These are phyloP conservation scores for Hippocampus comes DNA, from an alignment of 2,113 vertebrate genomes.

Conservation along the genomic window DNA sequence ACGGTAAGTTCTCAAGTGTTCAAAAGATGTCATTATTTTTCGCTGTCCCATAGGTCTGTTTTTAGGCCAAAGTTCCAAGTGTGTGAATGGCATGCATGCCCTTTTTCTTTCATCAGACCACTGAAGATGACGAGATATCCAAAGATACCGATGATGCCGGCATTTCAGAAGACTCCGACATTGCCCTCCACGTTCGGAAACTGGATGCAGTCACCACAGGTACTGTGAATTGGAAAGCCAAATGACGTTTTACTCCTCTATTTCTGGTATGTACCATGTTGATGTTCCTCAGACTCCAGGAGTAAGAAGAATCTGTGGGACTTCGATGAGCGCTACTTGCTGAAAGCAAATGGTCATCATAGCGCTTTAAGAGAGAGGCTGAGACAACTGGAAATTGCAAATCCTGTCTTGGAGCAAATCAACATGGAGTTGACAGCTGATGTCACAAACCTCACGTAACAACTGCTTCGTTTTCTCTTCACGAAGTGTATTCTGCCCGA, in stretches of 20 bases:
- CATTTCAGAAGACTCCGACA: slow-evolving; percentile 77
- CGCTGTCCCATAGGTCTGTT: neutral
- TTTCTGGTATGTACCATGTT: neutral
- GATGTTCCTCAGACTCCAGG: slow-evolving; percentile 71
- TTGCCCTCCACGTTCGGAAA: slow-evolving; percentile 79
- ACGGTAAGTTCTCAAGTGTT: neutral
- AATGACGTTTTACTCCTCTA: neutral
- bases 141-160: slow-evolving; percentile 82
- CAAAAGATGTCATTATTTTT: neutral
- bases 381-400: slow-evolving; percentile 74
- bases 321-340: slow-evolving; percentile 80
- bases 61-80: neutral
- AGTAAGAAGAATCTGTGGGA: slow-evolving; percentile 81
- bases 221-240: slow-evolving; percentile 37
- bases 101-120: slow-evolving; percentile 37
- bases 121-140: slow-evolving; percentile 53
- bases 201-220: slow-evolving; percentile 76
- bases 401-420: slow-evolving; percentile 75
- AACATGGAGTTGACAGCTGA: slow-evolving; percentile 79
- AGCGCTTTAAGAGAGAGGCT: slow-evolving; percentile 72
- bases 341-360: slow-evolving; percentile 73
- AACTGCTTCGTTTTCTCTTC: neutral
- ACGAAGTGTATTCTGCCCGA: neutral
- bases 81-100: neutral
- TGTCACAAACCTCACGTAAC: slow-evolving; percentile 78